These are phyloP conservation scores for Drosophila ohnishii DNA, from an alignment of 1,140 invertebrate species.

Conservation along the genomic window DNA sequence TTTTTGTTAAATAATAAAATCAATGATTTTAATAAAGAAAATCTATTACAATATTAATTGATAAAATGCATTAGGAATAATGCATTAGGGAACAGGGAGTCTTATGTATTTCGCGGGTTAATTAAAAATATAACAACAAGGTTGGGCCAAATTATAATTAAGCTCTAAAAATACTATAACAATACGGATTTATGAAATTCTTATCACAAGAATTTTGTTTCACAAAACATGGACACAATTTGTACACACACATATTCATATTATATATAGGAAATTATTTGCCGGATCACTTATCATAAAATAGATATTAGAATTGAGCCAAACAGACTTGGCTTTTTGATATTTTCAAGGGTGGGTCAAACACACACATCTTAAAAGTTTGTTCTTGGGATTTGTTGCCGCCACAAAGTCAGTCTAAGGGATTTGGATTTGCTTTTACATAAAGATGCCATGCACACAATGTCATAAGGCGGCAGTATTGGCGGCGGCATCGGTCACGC, in stretches of 20 bases:
- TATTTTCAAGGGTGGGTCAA: constrained; percentile 29
- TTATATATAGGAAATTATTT: constrained; percentile 60
- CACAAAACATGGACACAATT: constrained; percentile 67
- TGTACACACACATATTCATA: constrained; percentile 33
- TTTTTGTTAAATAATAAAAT: constrained; percentile 7
- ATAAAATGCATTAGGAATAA: not conserved
- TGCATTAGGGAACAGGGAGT: not conserved
- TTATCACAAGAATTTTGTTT: constrained; percentile 78
- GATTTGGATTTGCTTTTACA: constrained; percentile 55
- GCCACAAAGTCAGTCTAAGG: constrained; percentile 25
- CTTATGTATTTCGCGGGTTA: constrained; percentile 10
- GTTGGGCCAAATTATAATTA: constrained; percentile 16
- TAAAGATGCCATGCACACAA: constrained; percentile 75
- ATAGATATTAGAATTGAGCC: constrained; percentile 48
- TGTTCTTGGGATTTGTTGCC: constrained; percentile 7
- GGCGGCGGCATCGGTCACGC: constrained; percentile 50
- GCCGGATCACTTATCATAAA: constrained; percentile 54
- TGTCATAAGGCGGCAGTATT: constrained; percentile 80
- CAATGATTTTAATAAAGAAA: not conserved
- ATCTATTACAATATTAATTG: not conserved
- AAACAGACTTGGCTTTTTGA: constrained; percentile 32
- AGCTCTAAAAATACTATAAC: constrained; percentile 53
- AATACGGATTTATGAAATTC: constrained; percentile 60
- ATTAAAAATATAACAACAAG: constrained; percentile 40
- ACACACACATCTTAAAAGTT: constrained; percentile 15